These are phyloP conservation scores for Porites rus DNA, from an alignment of 92 coral and sea anemone species.

Conservation along the genomic window DNA sequence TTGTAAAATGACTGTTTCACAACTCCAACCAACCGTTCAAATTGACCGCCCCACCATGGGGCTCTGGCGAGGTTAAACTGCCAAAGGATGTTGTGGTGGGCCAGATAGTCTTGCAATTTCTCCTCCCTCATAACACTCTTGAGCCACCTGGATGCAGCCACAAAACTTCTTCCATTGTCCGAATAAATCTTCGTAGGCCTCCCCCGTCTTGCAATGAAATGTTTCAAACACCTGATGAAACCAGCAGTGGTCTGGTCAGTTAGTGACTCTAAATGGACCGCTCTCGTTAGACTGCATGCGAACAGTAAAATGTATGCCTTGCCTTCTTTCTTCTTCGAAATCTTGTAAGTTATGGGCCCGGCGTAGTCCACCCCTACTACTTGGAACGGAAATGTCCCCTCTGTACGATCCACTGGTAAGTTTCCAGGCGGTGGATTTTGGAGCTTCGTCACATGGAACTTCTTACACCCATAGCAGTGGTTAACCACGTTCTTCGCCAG, in stretches of 20 bases:
- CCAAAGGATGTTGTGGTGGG: slow-evolving; percentile 55
- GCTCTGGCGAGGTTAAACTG: slow-evolving; percentile 58
- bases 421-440: slow-evolving; percentile 30
- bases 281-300: slow-evolving; percentile 40
- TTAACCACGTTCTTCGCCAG: slow-evolving; percentile 23
- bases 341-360: too few species aligned
- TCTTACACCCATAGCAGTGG: slow-evolving; percentile 25
- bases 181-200: slow-evolving; percentile 67
- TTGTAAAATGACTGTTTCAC: slow-evolving; percentile 15
- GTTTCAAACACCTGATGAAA: slow-evolving; percentile 45
- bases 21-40: slow-evolving; percentile 1
- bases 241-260: slow-evolving; percentile 14
- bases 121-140: slow-evolving; percentile 50
- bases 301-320: too few species aligned
- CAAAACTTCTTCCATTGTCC: slow-evolving; percentile 53
- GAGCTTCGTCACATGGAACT: background rate
- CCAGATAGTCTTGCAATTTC: slow-evolving; percentile 47
- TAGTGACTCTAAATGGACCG: slow-evolving; percentile 20
- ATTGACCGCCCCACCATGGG: slow-evolving; percentile 26
- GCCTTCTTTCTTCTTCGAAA: too few species aligned
- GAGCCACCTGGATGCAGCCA: slow-evolving; percentile 56
- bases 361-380: too few species aligned
- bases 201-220: slow-evolving; percentile 64
- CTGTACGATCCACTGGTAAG: slow-evolving; percentile 28
- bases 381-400: too few species aligned